phyloP scores from a whole-genome alignment of 2,888 invertebrate genomes.

The Apotomis betuletana region DNA sequence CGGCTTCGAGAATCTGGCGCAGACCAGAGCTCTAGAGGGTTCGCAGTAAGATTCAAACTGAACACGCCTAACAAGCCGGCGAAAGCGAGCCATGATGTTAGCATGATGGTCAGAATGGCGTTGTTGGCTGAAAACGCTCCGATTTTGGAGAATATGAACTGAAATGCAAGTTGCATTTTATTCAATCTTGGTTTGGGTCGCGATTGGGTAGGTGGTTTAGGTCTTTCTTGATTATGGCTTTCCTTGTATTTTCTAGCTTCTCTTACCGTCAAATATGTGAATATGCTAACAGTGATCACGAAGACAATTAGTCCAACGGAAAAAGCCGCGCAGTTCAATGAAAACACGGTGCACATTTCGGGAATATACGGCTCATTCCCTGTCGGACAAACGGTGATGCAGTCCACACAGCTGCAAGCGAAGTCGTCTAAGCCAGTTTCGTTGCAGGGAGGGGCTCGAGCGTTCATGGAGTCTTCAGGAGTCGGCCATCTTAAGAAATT shows the following conservation, averaged over 20 bases:
- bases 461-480: conserved; percentile 71
- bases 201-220: conserved; percentile 49
- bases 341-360: conserved; percentile 82
- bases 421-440: conserved; percentile 81
- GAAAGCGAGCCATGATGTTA: conserved; percentile 84
- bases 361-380: conserved; percentile 69
- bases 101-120: conserved; percentile 85
- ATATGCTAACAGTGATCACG: conserved; percentile 64
- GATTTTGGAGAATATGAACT: conserved; percentile 63
- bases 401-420: conserved; percentile 92
- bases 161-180: conserved; percentile 57
- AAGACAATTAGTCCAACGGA: conserved; percentile 84
- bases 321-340: conserved; percentile 86
- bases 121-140: conserved; percentile 86
- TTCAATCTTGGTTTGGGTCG: conserved; percentile 49
- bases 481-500: conserved; percentile 78
- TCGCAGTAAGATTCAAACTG: conserved; percentile 89
- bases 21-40: conserved; percentile 98
- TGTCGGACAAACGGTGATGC: conserved; percentile 84
- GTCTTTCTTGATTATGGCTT: conserved; percentile 12
- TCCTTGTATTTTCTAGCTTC: conserved; percentile 48
- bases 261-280: conserved; percentile 59
- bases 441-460: conserved; percentile 81
- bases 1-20: conserved; percentile 91
- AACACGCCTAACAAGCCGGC: conserved; percentile 87